Conservation (phyloP, 2,113 vertebrate species). For the Heterotilapia buettikoferi region DNA sequence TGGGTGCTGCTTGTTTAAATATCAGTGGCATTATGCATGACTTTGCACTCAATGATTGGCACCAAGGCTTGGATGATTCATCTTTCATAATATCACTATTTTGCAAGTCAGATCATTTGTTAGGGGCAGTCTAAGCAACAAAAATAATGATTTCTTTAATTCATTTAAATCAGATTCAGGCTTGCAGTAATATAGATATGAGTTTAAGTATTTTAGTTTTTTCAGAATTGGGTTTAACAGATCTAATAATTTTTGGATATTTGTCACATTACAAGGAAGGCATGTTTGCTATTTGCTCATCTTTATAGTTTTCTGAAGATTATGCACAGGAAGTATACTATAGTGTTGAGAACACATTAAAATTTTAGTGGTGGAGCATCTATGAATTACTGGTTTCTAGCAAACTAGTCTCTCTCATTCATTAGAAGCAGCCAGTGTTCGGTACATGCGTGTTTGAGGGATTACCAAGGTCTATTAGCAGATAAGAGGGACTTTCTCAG, state of each 20-base stretch:
- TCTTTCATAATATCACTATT: neutral
- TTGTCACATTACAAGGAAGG: neutral
- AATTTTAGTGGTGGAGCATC: neutral
- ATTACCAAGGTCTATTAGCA: conserved; percentile 61
- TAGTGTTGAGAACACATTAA: neutral
- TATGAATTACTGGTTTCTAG: neutral
- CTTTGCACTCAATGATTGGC: neutral
- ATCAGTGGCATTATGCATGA: neutral
- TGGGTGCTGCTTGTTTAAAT: neutral
- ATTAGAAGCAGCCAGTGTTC: conserved; percentile 14
- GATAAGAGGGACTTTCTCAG: conserved; percentile 56
- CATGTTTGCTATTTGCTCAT: neutral
- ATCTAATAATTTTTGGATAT: neutral
- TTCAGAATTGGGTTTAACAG: neutral
- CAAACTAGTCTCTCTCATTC: conserved; percentile 30
- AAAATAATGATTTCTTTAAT: neutral
- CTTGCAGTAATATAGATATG: neutral
- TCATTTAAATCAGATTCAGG: neutral
- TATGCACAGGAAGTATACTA: neutral
- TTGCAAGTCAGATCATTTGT: neutral
- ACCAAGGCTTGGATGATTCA: neutral
- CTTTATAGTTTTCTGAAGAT: neutral
- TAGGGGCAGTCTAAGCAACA: neutral
- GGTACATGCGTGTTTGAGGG: conserved; percentile 43
- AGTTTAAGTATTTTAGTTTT: neutral